Evolutionary conservation across 2,113 vertebrate species (phyloP).

Genomic region (Solea solea): DNA sequence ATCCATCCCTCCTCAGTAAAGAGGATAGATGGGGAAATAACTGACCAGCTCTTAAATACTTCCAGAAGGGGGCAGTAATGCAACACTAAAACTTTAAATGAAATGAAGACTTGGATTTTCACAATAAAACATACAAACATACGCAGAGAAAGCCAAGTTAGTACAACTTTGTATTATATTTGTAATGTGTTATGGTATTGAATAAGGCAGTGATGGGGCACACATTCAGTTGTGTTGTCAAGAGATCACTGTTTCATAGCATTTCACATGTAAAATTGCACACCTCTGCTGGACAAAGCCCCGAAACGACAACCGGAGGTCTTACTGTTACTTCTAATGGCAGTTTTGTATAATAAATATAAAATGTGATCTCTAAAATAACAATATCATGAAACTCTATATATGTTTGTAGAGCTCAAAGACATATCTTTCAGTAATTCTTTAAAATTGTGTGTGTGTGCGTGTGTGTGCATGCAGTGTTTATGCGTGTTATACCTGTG

Average conservation of each 20-base stretch:
- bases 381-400: too few species aligned
- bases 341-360: not conserved
- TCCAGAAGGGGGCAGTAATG: slow-evolving; percentile 42
- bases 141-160: not conserved
- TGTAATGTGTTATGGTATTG: too few species aligned
- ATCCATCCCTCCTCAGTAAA: too few species aligned
- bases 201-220: too few species aligned
- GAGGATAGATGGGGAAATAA: not conserved
- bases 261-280: not conserved
- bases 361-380: not conserved
- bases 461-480: slow-evolving; percentile 20
- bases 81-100: not conserved
- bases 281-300: not conserved
- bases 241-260: too few species aligned
- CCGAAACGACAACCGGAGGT: not conserved
- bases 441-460: not conserved
- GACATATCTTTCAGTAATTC: too few species aligned
- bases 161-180: not conserved
- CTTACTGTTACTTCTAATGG: not conserved
- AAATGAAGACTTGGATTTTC: too few species aligned
- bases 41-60: not conserved
- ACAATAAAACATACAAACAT: not conserved
- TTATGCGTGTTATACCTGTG: slow-evolving; percentile 45
- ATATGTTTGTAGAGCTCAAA: too few species aligned
- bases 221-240: too few species aligned